Percentiles rank a stretch among this genome's conserved stretches.
phyloP scores from a whole-genome alignment of 2,888 invertebrate genomes.

The Bombyx huttoni region DNA sequence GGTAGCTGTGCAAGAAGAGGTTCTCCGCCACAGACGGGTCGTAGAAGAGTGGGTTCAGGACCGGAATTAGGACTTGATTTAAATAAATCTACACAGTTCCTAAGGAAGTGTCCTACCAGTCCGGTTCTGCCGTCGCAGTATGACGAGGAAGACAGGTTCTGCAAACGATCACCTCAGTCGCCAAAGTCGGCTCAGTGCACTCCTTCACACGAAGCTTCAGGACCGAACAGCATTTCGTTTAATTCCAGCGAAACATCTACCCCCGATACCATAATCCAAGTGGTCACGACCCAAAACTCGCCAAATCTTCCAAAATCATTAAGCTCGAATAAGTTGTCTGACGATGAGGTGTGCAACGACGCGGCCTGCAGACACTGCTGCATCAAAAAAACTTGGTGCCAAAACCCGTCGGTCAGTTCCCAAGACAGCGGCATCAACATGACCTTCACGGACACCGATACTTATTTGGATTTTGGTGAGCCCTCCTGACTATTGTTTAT shows the following conservation, averaged over 20 bases:
- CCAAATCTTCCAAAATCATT: slow-evolving; percentile 63
- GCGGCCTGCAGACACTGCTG: slow-evolving; percentile 57
- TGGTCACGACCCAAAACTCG: slow-evolving; percentile 51
- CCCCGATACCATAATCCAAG: slow-evolving; percentile 66
- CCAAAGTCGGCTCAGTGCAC: slow-evolving; percentile 58
- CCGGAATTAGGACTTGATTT: slow-evolving; percentile 57
- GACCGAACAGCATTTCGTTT: slow-evolving; percentile 60
- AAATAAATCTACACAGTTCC: slow-evolving; percentile 29
- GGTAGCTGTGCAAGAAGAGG: slow-evolving; percentile 45
- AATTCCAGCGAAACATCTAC: slow-evolving; percentile 69
- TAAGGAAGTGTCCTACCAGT: slow-evolving; percentile 63
- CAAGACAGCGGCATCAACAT: slow-evolving; percentile 86
- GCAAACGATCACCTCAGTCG: slow-evolving; percentile 47
- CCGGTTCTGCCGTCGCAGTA: slow-evolving; percentile 48
- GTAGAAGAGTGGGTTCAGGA: slow-evolving; percentile 54
- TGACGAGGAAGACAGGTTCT: slow-evolving; percentile 41
- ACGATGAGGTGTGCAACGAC: slow-evolving; percentile 70
- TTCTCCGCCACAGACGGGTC: slow-evolving; percentile 57
- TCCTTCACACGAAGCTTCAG: slow-evolving; percentile 55
- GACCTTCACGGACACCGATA: slow-evolving; percentile 79
- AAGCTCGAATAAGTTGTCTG: slow-evolving; percentile 71
- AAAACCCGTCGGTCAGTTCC: slow-evolving; percentile 79
- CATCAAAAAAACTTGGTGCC: slow-evolving; percentile 74
- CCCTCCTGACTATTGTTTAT: slow-evolving; percentile 3
- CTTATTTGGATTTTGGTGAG: slow-evolving; percentile 64